Evolutionary conservation across 2,113 vertebrate genomes (phyloP), one percentile per base, ranked within the genome.

Genomic region (Syrrhaptes paradoxus): DNA sequence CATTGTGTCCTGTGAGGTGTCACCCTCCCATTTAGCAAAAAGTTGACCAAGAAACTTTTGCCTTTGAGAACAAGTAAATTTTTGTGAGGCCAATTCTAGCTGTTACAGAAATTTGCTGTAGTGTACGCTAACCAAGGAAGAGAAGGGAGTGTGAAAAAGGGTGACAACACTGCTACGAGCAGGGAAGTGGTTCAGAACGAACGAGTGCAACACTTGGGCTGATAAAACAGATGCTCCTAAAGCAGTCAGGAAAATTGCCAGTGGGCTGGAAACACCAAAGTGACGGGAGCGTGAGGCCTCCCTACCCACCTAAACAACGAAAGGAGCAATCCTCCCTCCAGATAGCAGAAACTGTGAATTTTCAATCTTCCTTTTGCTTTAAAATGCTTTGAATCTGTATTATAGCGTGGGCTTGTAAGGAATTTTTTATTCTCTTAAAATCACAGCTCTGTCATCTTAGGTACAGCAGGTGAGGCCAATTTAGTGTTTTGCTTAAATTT

Each of bases 261-360:
- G 3, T 63, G 74, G 48, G 36, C 62, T 89, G 85, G 74, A 38
- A 93, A 22, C 20, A 6, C 20, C 52, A 12, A 43, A 57, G 57
- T 14, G 34, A 22, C 0, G 0, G 54, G 57, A 65, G 21, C 18
- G 13, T 0, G 0, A 31, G 20, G 10, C 57, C 16, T 89, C 31
- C 36, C 74, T 85, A 15, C 52, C 21, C 58, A 52, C 24, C 36
- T 38, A 85, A 79, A 34, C 17, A 29, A 45, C 6, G 2, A 85
- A 67, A 93, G 59, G 71, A 85, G 67, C 62, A 96, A 9, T 73
- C 28, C 17, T 45, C 17, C 34, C 31, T 71, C 31, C 46, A 58
- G 20, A 55, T 3, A 61, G 66, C 24, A 65, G 57, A 63, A 94
- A 17, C 24, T 86, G 59, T 49, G 31, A n/a, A 38, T 79, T 85